Conservation (phyloP, 2,888 invertebrate species). For the Tinea pellionella region DNA sequence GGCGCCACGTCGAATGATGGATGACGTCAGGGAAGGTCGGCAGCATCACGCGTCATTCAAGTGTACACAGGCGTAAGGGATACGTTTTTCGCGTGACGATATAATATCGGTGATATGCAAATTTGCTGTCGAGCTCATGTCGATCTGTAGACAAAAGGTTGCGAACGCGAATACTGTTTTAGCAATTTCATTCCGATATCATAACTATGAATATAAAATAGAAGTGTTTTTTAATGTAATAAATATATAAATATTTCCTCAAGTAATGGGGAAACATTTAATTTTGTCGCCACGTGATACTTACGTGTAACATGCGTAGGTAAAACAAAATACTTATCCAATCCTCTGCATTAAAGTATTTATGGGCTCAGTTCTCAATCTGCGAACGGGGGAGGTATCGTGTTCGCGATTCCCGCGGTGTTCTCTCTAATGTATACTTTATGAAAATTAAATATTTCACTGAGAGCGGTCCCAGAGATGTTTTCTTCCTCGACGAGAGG, state of each 20-base stretch:
- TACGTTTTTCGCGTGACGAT: conserved; percentile 69
- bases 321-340: conserved; percentile 4
- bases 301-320: not conserved
- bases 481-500: conserved; percentile 26
- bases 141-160: conserved; percentile 28
- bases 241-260: not conserved
- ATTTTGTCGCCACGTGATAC: not conserved
- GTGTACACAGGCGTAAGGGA: conserved; percentile 70
- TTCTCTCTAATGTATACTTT: conserved; percentile 58
- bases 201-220: not conserved
- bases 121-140: conserved; percentile 49
- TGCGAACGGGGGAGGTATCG: not conserved
- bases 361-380: conserved; percentile 4
- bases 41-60: conserved; percentile 70
- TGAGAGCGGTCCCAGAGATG: conserved; percentile 38
- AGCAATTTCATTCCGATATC: not conserved
- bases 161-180: conserved; percentile 4
- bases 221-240: not conserved
- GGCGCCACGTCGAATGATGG: conserved; percentile 69
- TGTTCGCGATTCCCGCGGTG: not conserved
- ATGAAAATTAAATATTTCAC: conserved; percentile 69
- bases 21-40: conserved; percentile 68
- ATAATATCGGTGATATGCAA: conserved; percentile 70
- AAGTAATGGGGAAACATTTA: not conserved
- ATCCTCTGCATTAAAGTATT: conserved; percentile 5